Conservation (phyloP, 2,888 invertebrate species). For the Cryptus viduatorius region DNA sequence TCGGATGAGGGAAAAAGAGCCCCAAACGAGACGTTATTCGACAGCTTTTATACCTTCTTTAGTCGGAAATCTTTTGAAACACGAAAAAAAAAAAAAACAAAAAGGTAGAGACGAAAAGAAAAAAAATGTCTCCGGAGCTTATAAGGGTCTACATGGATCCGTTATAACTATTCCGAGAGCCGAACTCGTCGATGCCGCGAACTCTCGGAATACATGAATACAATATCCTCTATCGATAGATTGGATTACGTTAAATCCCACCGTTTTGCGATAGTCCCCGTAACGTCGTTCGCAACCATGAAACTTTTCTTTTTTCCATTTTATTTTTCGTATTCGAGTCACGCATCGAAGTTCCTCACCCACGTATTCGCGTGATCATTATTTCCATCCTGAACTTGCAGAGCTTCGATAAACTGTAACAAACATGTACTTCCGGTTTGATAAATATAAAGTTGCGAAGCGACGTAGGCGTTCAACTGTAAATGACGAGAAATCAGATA, state of each 20-base stretch:
- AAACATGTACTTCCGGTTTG: too few relatives aligned
- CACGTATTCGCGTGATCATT: too few relatives aligned
- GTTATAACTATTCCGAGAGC: not conserved
- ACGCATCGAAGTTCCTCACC: too few relatives aligned
- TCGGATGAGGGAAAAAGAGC: constrained; percentile 11
- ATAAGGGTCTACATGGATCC: not conserved
- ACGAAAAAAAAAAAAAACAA: not conserved
- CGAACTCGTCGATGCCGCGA: not conserved
- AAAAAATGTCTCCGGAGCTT: not conserved
- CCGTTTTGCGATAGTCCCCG: not conserved
- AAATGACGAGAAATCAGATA: too few relatives aligned
- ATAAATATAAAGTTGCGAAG: too few relatives aligned
- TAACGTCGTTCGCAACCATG: not conserved
- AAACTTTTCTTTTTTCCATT: not conserved
- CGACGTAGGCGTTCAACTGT: too few relatives aligned
- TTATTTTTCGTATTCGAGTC: not conserved
- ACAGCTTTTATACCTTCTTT: constrained; percentile 11
- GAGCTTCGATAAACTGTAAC: too few relatives aligned
- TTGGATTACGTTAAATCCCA: constrained; percentile 9
- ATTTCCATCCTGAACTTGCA: too few relatives aligned
- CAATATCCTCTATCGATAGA: constrained; percentile 15
- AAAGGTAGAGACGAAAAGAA: not conserved
- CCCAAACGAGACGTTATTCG: not conserved
- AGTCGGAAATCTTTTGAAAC: not conserved
- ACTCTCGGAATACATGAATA: constrained; percentile 9